phyloP scores from a whole-genome alignment of 2,888 invertebrate species.

The Oeneis ivallda region DNA sequence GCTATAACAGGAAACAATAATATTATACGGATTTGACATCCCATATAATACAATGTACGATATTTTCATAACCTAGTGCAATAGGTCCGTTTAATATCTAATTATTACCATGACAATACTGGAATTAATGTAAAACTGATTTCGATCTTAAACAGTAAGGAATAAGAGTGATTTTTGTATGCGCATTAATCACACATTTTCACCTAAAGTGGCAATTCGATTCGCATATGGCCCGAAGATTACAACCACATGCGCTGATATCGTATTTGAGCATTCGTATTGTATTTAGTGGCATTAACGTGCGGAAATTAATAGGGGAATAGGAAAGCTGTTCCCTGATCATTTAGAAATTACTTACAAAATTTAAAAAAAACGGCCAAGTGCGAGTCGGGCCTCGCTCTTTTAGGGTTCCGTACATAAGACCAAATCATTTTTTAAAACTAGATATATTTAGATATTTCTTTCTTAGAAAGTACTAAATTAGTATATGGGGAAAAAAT shows the following conservation, averaged over 20 bases:
- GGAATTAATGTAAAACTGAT: slow-evolving; percentile 9
- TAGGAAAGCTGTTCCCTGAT: slow-evolving; percentile 4
- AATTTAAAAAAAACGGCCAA: neutral
- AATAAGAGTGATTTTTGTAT: slow-evolving; percentile 25
- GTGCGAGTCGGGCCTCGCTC: too few relatives aligned
- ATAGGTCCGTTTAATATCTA: slow-evolving; percentile 46
- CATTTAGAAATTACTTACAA: neutral
- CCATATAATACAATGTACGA: slow-evolving; percentile 37
- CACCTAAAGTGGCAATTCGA: slow-evolving; percentile 47
- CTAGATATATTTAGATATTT: too few relatives aligned
- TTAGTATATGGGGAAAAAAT: too few relatives aligned
- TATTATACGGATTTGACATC: slow-evolving; percentile 20
- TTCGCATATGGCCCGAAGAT: slow-evolving; percentile 48
- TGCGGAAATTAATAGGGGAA: slow-evolving; percentile 18
- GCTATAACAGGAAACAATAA: slow-evolving; percentile 7
- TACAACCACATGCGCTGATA: slow-evolving; percentile 47
- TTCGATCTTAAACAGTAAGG: slow-evolving; percentile 20
- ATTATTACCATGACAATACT: slow-evolving; percentile 41
- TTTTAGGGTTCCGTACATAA: too few relatives aligned
- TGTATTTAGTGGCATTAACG: slow-evolving; percentile 24
- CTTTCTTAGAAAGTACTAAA: too few relatives aligned
- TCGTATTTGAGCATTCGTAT: slow-evolving; percentile 33
- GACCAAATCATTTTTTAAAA: too few relatives aligned
- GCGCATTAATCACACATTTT: slow-evolving; percentile 27
- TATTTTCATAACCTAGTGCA: slow-evolving; percentile 39